Evolutionary conservation across 2,888 invertebrate species (phyloP).

Genomic region (Chromoteleia sp.): DNA sequence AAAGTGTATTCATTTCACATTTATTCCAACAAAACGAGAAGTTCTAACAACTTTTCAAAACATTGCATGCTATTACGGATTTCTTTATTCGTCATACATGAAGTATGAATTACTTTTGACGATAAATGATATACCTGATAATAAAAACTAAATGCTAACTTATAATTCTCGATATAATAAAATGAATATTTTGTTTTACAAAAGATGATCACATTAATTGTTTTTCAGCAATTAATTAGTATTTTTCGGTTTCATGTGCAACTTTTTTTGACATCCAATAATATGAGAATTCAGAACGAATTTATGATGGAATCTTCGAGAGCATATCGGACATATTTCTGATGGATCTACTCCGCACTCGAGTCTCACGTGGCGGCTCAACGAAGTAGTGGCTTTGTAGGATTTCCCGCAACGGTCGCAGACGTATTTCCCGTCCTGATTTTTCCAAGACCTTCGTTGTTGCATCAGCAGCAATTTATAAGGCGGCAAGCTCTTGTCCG

Average conservation of each 20-base stretch:
- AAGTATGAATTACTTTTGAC: no score
- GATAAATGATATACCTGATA: no score
- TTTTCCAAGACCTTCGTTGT: slow-evolving; percentile 47
- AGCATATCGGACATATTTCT: slow-evolving; percentile 84
- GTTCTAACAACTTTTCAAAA: no score
- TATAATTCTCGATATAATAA: no score
- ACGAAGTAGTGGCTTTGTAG: slow-evolving; percentile 83
- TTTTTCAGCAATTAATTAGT: slow-evolving; percentile 52
- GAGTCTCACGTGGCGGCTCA: slow-evolving; percentile 84
- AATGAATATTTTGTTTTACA: no score
- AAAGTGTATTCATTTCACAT: no score
- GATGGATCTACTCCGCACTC: slow-evolving; percentile 84
- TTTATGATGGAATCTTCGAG: slow-evolving; percentile 84
- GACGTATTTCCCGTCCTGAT: slow-evolving; percentile 73
- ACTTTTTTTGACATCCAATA: slow-evolving; percentile 77
- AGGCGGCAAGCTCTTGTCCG: background rate
- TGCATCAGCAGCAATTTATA: slow-evolving; percentile 49
- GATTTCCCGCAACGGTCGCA: slow-evolving; percentile 84
- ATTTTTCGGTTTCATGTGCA: slow-evolving; percentile 73
- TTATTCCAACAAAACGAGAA: no score
- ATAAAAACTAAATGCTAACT: no score
- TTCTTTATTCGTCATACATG: no score
- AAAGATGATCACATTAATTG: background rate
- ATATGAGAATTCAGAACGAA: slow-evolving; percentile 83
- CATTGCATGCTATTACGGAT: no score